These are phyloP conservation scores for Galeopterus variegatus DNA, from an alignment of 2,113 vertebrate genomes.

Conservation along the genomic window DNA sequence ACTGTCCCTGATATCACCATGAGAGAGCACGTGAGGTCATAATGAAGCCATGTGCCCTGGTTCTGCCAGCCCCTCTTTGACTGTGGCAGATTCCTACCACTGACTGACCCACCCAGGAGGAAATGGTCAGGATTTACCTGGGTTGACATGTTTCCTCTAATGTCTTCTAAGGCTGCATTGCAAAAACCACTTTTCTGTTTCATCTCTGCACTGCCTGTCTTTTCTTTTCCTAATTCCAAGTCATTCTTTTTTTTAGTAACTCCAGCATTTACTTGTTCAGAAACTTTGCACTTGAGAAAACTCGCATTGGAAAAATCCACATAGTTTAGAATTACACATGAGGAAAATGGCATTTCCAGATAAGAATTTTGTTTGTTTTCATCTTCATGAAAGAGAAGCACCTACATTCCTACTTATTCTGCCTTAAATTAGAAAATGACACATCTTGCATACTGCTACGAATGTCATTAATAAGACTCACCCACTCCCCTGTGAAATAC, in stretches of 20 bases:
- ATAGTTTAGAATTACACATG: constrained; percentile 1
- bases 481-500: neutral
- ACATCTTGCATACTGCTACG: neutral
- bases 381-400: neutral
- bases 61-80: neutral
- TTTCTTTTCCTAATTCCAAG: neutral
- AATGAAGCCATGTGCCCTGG: neutral
- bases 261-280: neutral
- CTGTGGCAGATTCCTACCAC: neutral
- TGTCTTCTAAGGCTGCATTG: neutral
- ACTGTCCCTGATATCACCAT: neutral
- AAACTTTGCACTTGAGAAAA: constrained; percentile 55
- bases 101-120: neutral
- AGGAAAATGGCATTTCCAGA: neutral
- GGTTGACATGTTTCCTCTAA: neutral
- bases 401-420: neutral
- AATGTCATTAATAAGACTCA: neutral
- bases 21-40: neutral
- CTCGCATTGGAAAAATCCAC: neutral
- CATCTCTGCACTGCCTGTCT: neutral
- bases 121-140: neutral
- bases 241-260: neutral
- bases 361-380: neutral
- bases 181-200: neutral
- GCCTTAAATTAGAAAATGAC: neutral